Evolutionary conservation across 2,113 vertebrate genomes (phyloP).

Genomic region (Monopterus albus): DNA sequence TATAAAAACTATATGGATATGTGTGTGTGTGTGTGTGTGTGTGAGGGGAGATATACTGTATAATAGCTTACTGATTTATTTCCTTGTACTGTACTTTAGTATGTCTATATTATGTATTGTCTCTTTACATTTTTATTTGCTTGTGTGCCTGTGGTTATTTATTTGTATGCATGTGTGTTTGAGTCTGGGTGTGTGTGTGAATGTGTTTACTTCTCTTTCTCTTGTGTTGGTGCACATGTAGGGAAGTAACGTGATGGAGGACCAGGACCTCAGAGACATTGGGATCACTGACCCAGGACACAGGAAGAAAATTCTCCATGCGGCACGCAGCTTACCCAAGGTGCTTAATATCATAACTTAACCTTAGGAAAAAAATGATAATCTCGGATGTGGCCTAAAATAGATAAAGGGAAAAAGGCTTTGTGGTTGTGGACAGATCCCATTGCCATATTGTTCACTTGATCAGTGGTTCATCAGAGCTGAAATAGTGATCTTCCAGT

Average conservation of each 20-base stretch:
- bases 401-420: background rate
- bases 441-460: background rate
- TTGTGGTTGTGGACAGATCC: background rate
- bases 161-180: conserved; percentile 14
- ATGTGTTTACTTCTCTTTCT: conserved; percentile 56
- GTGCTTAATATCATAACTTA: conserved; percentile 71
- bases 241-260: conserved; percentile 98
- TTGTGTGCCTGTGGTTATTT: conserved; percentile 22
- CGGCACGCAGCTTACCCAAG: conserved; percentile 93
- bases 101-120: conserved; percentile 35
- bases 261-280: conserved; percentile 94
- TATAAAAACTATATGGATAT: background rate
- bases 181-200: conserved; percentile 49
- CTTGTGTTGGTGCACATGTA: conserved; percentile 69
- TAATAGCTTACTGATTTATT: conserved; percentile 5
- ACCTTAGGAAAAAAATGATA: background rate
- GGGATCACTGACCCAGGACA: conserved; percentile 93
- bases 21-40: conserved; percentile 9
- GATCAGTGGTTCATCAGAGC: background rate
- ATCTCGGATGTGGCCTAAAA: background rate
- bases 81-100: conserved; percentile 5
- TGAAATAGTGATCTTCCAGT: background rate
- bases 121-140: conserved; percentile 19
- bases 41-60: background rate
- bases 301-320: conserved; percentile 93